A percentile compares a stretch with the other conserved stretches of the same genome.
Evolutionary conservation across 2,113 vertebrate species (phyloP).

Genomic region (Zingel zingel): DNA sequence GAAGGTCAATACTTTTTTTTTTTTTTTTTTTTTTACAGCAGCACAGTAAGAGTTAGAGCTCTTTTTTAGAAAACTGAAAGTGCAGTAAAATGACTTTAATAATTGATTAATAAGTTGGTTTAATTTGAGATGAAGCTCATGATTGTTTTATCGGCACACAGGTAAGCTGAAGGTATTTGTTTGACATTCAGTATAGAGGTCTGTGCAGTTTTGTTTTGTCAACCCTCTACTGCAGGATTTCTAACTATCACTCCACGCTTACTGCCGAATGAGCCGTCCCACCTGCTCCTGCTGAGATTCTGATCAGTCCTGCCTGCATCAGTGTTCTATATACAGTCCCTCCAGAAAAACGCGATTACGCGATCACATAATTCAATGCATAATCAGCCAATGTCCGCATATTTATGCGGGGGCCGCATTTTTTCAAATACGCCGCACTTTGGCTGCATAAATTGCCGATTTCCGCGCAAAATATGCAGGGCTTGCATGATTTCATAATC

Average conservation of each 20-base stretch:
- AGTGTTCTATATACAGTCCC: not conserved
- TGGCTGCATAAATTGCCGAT: too few relatives aligned
- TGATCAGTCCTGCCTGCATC: not conserved
- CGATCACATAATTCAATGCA: too few relatives aligned
- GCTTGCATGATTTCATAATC: too few relatives aligned
- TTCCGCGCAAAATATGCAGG: too few relatives aligned
- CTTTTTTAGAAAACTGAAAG: not conserved
- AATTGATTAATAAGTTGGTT: not conserved
- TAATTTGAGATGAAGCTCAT: not conserved
- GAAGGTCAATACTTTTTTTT: constrained; percentile 29
- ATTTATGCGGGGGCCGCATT: too few relatives aligned
- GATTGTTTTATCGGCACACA: not conserved
- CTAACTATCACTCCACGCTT: too few relatives aligned
- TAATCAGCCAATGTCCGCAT: too few relatives aligned
- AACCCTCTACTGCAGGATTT: not conserved
- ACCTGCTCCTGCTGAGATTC: constrained; percentile 21
- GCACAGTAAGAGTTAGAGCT: not conserved
- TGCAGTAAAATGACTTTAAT: too few relatives aligned
- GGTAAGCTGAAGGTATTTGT: not conserved
- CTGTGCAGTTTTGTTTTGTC: not conserved
- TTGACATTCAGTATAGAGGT: not conserved
- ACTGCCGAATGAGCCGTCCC: not conserved
- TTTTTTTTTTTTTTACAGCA: constrained; percentile 2
- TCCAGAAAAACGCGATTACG: too few relatives aligned
- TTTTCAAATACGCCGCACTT: too few relatives aligned